Evolutionary conservation across 1,140 invertebrate genomes (phyloP).

Genomic region (Arctopsyche grandis): DNA sequence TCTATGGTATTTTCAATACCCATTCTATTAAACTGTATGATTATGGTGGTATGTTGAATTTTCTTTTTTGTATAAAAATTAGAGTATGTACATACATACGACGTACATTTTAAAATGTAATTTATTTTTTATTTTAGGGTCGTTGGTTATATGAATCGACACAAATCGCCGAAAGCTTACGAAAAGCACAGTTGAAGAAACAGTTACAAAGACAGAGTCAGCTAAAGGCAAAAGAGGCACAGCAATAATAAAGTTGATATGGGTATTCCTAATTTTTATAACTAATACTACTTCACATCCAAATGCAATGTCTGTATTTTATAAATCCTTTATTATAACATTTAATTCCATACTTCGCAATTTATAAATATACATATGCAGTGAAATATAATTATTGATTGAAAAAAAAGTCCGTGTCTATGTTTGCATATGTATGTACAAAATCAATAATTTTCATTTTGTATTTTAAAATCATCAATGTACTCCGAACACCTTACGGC

Average conservation of each 20-base stretch:
- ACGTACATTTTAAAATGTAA: not conserved
- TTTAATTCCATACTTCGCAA: too few relatives aligned
- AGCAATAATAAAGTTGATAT: not conserved
- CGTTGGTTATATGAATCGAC: conserved; percentile 88
- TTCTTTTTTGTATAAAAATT: conserved; percentile 17
- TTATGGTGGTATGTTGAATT: conserved; percentile 86
- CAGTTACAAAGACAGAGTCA: conserved; percentile 58
- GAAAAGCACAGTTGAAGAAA: conserved; percentile 79
- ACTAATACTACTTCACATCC: too few relatives aligned
- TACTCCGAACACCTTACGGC: too few relatives aligned
- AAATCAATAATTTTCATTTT: too few relatives aligned
- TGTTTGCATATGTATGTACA: too few relatives aligned
- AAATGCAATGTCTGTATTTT: too few relatives aligned
- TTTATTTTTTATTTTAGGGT: conserved; percentile 69
- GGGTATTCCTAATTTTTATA: not conserved
- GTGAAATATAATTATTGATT: too few relatives aligned
- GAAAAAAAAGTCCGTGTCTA: too few relatives aligned
- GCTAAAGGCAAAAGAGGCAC: conserved; percentile 16
- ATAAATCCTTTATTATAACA: too few relatives aligned
- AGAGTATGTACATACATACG: not conserved
- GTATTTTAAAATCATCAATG: too few relatives aligned
- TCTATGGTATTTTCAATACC: conserved; percentile 91
- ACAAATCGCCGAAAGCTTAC: conserved; percentile 83
- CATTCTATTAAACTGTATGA: conserved; percentile 89
- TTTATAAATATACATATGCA: too few relatives aligned